These are phyloP conservation scores for Sarcophaga rosellei DNA, from an alignment of 2,888 invertebrate species.

Conservation along the genomic window DNA sequence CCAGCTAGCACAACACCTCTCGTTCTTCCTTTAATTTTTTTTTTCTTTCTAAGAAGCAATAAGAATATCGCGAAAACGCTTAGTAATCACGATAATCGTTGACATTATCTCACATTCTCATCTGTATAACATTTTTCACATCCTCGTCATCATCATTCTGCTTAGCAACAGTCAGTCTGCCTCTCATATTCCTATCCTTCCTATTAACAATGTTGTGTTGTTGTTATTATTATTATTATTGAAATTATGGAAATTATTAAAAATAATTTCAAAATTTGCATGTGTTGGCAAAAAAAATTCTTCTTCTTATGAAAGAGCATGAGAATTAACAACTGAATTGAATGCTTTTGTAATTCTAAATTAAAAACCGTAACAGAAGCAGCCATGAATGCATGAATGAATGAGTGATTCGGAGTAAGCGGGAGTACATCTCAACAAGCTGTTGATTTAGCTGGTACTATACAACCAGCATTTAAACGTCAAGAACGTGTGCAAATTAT, in stretches of 20 bases:
- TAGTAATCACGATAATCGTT: slow-evolving; percentile 64
- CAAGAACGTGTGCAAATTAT: slow-evolving; percentile 64
- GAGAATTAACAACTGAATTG: background rate
- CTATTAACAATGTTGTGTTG: background rate
- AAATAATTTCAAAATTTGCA: slow-evolving; percentile 58
- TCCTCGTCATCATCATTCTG: slow-evolving; percentile 25
- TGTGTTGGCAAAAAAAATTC: slow-evolving; percentile 55
- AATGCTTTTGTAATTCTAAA: slow-evolving; percentile 2
- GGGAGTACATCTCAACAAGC: slow-evolving; percentile 28
- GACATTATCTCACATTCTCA: slow-evolving; percentile 62
- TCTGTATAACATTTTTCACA: slow-evolving; percentile 9
- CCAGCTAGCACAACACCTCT: too few species aligned
- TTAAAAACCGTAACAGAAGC: too few species aligned
- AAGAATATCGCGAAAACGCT: too few species aligned
- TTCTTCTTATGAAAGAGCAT: slow-evolving; percentile 5
- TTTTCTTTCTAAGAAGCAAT: too few species aligned
- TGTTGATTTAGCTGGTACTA: slow-evolving; percentile 41
- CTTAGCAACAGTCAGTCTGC: background rate
- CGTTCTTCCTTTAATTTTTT: too few species aligned
- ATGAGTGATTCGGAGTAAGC: too few species aligned
- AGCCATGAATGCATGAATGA: too few species aligned
- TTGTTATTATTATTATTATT: slow-evolving; percentile 36
- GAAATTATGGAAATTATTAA: slow-evolving; percentile 65
- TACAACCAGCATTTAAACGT: background rate
- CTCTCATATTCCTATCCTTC: background rate